phyloP scores from a whole-genome alignment of 2,797 vertebrate species.

The Phoebastria nigripes region DNA sequence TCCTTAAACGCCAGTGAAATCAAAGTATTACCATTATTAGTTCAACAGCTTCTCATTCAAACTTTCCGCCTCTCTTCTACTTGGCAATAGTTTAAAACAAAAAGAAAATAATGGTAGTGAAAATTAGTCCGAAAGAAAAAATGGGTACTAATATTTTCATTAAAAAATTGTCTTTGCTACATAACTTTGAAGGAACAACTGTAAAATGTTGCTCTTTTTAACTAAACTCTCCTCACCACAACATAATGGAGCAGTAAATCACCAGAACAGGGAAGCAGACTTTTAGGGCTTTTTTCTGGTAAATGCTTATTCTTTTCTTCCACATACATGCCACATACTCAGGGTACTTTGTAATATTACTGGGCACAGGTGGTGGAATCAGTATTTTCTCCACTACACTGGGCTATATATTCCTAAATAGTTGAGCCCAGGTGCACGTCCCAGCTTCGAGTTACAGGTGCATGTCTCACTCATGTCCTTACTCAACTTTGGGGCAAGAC shows the following conservation, averaged over 20 bases:
- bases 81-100: neutral
- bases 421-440: neutral
- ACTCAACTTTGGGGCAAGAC: neutral
- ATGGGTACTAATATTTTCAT: neutral
- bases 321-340: neutral
- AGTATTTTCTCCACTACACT: neutral
- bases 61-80: neutral
- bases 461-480: neutral
- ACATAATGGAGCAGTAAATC: neutral
- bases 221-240: neutral
- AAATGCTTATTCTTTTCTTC: neutral
- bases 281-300: neutral
- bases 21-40: neutral
- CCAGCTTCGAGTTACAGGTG: neutral
- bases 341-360: neutral
- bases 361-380: neutral
- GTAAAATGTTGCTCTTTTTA: neutral
- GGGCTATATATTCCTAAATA: neutral
- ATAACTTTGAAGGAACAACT: neutral
- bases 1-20: neutral
- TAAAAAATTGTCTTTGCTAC: neutral
- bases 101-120: neutral
- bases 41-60: neutral
- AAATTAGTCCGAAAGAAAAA: neutral
- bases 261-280: neutral